A percentile compares a stretch with the other conserved stretches of the same genome.
These are phyloP conservation scores for Polylopha cassiicola DNA, from an alignment of 2,888 invertebrate genomes.

Conservation along the genomic window DNA sequence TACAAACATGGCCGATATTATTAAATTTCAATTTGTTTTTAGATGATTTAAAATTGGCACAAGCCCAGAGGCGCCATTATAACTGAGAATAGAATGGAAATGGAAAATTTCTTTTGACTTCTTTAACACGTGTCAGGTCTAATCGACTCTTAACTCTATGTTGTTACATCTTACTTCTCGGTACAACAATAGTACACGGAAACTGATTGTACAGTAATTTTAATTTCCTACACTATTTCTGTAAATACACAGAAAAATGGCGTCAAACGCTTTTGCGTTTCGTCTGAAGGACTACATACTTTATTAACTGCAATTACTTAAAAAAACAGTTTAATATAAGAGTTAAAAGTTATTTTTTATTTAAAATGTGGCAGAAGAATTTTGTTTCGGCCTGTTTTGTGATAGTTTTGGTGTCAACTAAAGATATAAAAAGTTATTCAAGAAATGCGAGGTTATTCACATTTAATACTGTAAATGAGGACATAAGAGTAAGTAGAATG, in stretches of 20 bases:
- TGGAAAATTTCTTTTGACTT: no score
- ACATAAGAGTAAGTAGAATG: constrained; percentile 71
- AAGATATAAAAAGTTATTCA: constrained; percentile 26
- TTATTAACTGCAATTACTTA: constrained; percentile 42
- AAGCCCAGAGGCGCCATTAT: no score
- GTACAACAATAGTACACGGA: constrained; percentile 58
- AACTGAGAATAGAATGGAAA: no score
- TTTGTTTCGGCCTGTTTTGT: constrained; percentile 32
- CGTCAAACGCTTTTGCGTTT: constrained; percentile 41
- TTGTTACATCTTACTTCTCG: constrained; percentile 34
- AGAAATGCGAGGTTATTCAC: constrained; percentile 68
- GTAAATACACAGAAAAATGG: constrained; percentile 43
- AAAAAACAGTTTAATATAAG: constrained; percentile 25
- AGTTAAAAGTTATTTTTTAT: constrained; percentile 8
- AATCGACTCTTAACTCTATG: constrained; percentile 24
- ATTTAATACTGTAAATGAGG: constrained; percentile 73
- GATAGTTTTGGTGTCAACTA: constrained; percentile 32
- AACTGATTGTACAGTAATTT: constrained; percentile 40
- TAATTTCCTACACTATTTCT: constrained; percentile 49
- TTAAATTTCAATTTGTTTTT: no score
- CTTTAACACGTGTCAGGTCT: not conserved
- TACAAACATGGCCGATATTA: no score
- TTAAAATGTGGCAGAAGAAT: constrained; percentile 27
- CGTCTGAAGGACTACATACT: constrained; percentile 35
- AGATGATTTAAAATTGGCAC: no score